Percentiles rank a stretch among this genome's conserved stretches.
These are phyloP conservation scores for Drosophila eohydei DNA, from an alignment of 2,888 invertebrate species.

Conservation along the genomic window DNA sequence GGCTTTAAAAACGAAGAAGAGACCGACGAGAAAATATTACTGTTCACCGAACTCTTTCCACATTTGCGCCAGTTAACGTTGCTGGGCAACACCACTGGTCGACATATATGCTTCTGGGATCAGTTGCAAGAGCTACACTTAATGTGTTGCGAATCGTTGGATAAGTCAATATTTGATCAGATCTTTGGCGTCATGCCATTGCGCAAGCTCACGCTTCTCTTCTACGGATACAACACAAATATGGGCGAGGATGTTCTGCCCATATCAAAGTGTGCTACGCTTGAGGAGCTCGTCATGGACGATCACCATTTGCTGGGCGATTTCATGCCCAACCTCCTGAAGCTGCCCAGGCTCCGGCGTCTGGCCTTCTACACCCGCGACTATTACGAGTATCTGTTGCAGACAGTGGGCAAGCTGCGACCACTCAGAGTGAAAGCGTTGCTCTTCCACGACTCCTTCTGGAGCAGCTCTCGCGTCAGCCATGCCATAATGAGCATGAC, in stretches of 20 bases:
- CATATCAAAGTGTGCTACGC: slow-evolving; percentile 33
- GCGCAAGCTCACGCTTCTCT: slow-evolving; percentile 51
- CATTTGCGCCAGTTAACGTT: slow-evolving; percentile 39
- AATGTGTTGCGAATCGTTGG: slow-evolving; percentile 32
- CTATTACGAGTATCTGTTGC: slow-evolving; percentile 34
- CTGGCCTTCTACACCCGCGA: slow-evolving; percentile 48
- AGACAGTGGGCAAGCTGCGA: slow-evolving; percentile 18
- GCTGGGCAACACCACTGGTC: slow-evolving; percentile 29
- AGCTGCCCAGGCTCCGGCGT: slow-evolving; percentile 35
- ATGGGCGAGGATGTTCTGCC: slow-evolving; percentile 23
- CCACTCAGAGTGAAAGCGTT: slow-evolving; percentile 40
- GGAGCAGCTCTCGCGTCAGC: slow-evolving; percentile 34
- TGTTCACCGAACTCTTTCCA: slow-evolving; percentile 57
- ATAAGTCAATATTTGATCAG: slow-evolving; percentile 12
- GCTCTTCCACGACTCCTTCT: slow-evolving; percentile 49
- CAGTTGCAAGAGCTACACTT: slow-evolving; percentile 50
- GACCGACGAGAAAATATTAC: slow-evolving; percentile 32
- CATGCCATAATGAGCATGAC: slow-evolving; percentile 20
- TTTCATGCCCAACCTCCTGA: slow-evolving; percentile 37
- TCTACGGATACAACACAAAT: slow-evolving; percentile 36
- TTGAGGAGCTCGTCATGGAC: slow-evolving; percentile 60
- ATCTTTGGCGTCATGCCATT: slow-evolving; percentile 39
- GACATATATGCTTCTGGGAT: slow-evolving; percentile 44
- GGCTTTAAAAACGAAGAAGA: neutral
- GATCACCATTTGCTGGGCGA: slow-evolving; percentile 48